phyloP scores from a whole-genome alignment of 2,113 vertebrate genomes.

The Eolophus roseicapilla region DNA sequence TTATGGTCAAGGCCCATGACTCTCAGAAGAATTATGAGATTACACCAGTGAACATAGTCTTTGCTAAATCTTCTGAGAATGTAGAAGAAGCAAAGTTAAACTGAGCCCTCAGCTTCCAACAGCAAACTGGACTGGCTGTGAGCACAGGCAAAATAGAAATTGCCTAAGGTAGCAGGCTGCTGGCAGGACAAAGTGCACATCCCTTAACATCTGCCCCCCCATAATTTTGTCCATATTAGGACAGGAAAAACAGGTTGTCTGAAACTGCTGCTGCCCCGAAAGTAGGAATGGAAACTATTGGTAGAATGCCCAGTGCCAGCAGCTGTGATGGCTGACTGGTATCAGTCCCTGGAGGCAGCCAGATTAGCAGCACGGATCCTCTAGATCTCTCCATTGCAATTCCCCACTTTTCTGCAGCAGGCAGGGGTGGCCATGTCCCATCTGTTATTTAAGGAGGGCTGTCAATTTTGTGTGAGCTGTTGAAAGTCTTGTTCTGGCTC shows the following conservation, averaged over 20 bases:
- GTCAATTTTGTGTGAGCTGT: neutral
- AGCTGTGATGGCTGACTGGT: slow-evolving; percentile 49
- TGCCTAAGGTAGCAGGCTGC: neutral
- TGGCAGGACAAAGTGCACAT: neutral
- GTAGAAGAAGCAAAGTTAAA: neutral
- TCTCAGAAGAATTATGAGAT: neutral
- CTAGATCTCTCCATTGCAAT: neutral
- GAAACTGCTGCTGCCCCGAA: slow-evolving; percentile 23
- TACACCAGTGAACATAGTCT: neutral
- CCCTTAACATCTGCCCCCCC: neutral
- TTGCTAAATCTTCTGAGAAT: neutral
- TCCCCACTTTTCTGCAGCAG: neutral
- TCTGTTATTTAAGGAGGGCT: slow-evolving; percentile 25
- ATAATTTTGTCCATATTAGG: too few relatives aligned
- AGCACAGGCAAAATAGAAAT: neutral
- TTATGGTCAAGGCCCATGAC: neutral
- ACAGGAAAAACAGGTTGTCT: neutral
- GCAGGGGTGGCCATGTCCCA: neutral
- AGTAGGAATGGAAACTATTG: slow-evolving; percentile 53
- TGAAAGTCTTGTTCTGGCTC: neutral
- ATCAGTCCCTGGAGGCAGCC: slow-evolving; percentile 35
- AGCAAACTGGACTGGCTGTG: neutral
- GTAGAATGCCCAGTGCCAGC: slow-evolving; percentile 52
- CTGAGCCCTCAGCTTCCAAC: neutral
- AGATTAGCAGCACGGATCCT: slow-evolving; percentile 20